These are phyloP conservation scores for Geothlypis trichas DNA, from an alignment of 2,113 vertebrate species.

Conservation along the genomic window DNA sequence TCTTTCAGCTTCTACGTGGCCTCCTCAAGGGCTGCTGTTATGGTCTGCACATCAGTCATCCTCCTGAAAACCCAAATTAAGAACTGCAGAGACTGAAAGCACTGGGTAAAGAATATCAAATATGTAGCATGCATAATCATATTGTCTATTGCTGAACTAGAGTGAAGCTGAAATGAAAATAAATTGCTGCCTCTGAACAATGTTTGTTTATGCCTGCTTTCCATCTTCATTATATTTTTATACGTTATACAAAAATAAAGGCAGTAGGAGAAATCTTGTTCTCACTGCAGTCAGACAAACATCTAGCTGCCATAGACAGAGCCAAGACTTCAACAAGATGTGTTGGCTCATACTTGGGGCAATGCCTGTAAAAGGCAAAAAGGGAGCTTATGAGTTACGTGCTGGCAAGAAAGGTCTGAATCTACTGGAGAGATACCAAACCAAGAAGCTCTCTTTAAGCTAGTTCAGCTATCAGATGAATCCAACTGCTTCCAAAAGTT, in stretches of 20 bases:
- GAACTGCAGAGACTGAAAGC: not conserved
- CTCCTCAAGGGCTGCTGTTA: not conserved
- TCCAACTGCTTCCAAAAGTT: not conserved
- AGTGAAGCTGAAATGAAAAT: not conserved
- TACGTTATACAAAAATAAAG: not conserved
- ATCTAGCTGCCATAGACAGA: not conserved
- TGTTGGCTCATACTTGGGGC: not conserved
- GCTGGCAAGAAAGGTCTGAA: not conserved
- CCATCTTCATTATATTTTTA: not conserved
- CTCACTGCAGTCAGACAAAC: not conserved
- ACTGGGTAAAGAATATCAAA: not conserved
- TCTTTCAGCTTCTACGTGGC: not conserved
- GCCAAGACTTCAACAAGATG: not conserved
- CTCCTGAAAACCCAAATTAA: not conserved
- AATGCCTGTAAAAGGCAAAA: not conserved
- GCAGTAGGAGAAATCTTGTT: not conserved
- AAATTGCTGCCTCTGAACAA: not conserved
- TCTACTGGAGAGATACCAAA: not conserved
- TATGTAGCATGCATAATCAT: not conserved
- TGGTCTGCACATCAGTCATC: not conserved
- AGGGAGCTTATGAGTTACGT: not conserved
- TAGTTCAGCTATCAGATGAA: not conserved
- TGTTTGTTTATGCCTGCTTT: not conserved
- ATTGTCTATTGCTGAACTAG: not conserved
- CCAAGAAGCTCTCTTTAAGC: not conserved